phyloP scores from a whole-genome alignment of 2,888 invertebrate species.

The Pinctada fucata region DNA sequence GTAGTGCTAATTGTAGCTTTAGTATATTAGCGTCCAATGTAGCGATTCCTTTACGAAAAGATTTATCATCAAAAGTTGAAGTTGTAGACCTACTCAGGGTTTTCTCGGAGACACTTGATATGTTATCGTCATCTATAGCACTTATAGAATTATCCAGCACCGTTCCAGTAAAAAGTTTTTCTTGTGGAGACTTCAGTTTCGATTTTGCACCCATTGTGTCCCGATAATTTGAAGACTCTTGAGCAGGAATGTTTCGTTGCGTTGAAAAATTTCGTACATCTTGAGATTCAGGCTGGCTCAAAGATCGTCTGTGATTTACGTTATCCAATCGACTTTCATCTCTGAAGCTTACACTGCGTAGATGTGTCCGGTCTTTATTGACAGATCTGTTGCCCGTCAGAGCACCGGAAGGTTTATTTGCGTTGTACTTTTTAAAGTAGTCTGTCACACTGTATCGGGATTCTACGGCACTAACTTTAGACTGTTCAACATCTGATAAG shows the following conservation, averaged over 20 bases:
- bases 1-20: conserved; percentile 63
- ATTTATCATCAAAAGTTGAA: conserved; percentile 61
- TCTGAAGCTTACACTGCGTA: not conserved
- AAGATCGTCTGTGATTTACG: conserved; percentile 28
- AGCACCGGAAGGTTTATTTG: not conserved
- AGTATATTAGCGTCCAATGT: conserved; percentile 71
- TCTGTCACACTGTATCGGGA: conserved; percentile 68
- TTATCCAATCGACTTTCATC: not conserved
- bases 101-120: conserved; percentile 54
- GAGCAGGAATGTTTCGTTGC: not conserved
- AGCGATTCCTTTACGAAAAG: conserved; percentile 69
- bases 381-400: not conserved
- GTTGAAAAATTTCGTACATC: conserved; percentile 1
- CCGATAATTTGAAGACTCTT: not conserved
- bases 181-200: conserved; percentile 36
- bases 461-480: conserved; percentile 48
- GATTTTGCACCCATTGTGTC: conserved; percentile 5
- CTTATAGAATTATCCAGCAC: conserved; percentile 65
- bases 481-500: conserved; percentile 14
- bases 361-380: not conserved
- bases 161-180: conserved; percentile 52
- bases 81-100: conserved; percentile 49
- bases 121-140: conserved; percentile 64
- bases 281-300: conserved; percentile 29
- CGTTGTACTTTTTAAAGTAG: conserved; percentile 65